These are phyloP conservation scores for Eupristina koningsbergeri DNA, from an alignment of 1,140 invertebrate genomes.

Conservation along the genomic window DNA sequence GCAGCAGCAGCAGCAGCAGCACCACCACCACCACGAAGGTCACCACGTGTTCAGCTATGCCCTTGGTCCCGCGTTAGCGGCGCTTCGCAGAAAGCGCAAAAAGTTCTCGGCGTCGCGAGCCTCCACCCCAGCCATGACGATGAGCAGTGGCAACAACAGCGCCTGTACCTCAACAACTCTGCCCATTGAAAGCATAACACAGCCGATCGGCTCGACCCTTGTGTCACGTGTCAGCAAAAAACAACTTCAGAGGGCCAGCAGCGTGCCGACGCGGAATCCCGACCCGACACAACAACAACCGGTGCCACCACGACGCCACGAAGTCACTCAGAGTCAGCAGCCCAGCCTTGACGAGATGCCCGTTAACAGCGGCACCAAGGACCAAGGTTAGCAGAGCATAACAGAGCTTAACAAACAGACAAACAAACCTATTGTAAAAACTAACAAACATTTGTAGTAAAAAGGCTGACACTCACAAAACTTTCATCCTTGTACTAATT, in stretches of 20 bases:
- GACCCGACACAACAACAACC: slow-evolving; percentile 67
- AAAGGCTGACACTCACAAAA: slow-evolving; percentile 42
- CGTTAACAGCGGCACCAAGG: slow-evolving; percentile 64
- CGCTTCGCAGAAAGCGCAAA: slow-evolving; percentile 83
- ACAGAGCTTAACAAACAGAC: neutral
- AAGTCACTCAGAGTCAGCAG: slow-evolving; percentile 74
- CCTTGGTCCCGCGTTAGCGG: slow-evolving; percentile 75
- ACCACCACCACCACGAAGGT: slow-evolving; percentile 59
- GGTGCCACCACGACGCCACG: slow-evolving; percentile 65
- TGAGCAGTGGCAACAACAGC: slow-evolving; percentile 67
- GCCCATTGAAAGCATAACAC: slow-evolving; percentile 50
- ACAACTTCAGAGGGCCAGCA: slow-evolving; percentile 76
- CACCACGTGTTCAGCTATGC: slow-evolving; percentile 64
- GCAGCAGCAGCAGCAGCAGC: slow-evolving; percentile 57
- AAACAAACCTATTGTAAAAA: neutral
- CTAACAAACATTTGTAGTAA: neutral
- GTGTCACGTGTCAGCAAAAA: slow-evolving; percentile 61
- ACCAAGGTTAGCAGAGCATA: slow-evolving; percentile 59
- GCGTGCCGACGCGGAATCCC: slow-evolving; percentile 75
- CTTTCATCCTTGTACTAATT: neutral
- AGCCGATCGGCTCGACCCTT: slow-evolving; percentile 54
- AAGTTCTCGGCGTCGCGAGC: slow-evolving; percentile 85
- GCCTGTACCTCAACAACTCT: slow-evolving; percentile 53
- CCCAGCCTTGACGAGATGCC: slow-evolving; percentile 71
- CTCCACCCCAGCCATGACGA: slow-evolving; percentile 75